Conservation (phyloP, 2,113 vertebrate species). For the Triplophysa dalaica region DNA sequence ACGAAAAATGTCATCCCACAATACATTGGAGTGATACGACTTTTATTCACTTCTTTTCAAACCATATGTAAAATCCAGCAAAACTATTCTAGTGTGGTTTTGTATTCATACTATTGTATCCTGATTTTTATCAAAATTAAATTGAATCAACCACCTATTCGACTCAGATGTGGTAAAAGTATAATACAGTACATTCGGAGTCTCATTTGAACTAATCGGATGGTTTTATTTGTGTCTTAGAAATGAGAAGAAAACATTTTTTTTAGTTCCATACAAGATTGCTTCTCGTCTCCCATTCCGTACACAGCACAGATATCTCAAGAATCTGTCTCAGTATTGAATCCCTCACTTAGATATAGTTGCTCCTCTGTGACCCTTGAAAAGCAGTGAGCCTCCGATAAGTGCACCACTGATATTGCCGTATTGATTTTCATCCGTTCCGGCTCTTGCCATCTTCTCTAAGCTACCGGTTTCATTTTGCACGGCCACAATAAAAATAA, state of each 20-base stretch:
- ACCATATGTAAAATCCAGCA: too few relatives aligned
- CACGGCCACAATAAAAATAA: conserved; percentile 79
- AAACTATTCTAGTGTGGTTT: too few relatives aligned
- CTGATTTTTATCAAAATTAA: too few relatives aligned
- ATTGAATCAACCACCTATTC: too few relatives aligned
- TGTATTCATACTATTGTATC: too few relatives aligned
- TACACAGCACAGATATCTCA: conserved; percentile 59
- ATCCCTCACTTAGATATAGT: conserved; percentile 73
- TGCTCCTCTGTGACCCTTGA: conserved; percentile 75
- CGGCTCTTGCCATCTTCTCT: conserved; percentile 59
- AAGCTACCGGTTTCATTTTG: conserved; percentile 77
- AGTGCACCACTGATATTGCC: conserved; percentile 80
- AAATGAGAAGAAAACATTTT: too few relatives aligned
- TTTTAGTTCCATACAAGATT: conserved; percentile 2
- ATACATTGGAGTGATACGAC: too few relatives aligned
- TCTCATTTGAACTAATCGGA: too few relatives aligned
- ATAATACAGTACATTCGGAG: not conserved
- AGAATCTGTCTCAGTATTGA: conserved; percentile 72
- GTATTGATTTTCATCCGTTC: conserved; percentile 80
- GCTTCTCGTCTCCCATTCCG: not conserved
- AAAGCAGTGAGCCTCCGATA: conserved; percentile 73
- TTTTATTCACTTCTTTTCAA: too few relatives aligned
- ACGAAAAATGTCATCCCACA: too few relatives aligned
- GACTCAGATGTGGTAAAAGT: too few relatives aligned
- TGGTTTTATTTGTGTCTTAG: too few relatives aligned